Percentiles rank a stretch among this genome's conserved stretches.
Conservation (phyloP, 2,888 invertebrate species). For the Platerodrilus igneus region DNA sequence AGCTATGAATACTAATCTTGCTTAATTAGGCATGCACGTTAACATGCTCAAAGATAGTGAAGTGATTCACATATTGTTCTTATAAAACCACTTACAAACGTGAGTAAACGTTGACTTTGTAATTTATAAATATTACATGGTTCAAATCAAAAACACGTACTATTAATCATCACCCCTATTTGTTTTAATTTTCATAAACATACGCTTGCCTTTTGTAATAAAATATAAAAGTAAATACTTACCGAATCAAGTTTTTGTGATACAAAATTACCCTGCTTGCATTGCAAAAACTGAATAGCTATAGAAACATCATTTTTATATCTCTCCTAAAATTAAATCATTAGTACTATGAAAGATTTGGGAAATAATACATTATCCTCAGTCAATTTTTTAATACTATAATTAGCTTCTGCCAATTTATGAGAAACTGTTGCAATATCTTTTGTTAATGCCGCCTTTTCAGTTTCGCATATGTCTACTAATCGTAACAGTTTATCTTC, state of each 20-base stretch:
- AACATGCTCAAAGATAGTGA: too few relatives aligned
- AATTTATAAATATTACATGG: too few relatives aligned
- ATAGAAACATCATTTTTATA: constrained; percentile 91
- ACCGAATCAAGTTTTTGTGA: constrained; percentile 87
- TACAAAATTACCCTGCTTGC: constrained; percentile 91
- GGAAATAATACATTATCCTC: constrained; percentile 89
- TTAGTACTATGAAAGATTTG: background rate
- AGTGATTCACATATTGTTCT: too few relatives aligned
- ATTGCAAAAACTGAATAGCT: constrained; percentile 90
- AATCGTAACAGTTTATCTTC: constrained; percentile 91
- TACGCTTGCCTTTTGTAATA: too few relatives aligned
- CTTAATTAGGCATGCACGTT: too few relatives aligned
- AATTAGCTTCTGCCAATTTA: constrained; percentile 78
- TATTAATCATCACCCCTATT: too few relatives aligned
- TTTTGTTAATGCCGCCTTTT: constrained; percentile 79
- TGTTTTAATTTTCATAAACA: too few relatives aligned
- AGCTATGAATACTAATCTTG: too few relatives aligned
- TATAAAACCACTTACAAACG: too few relatives aligned
- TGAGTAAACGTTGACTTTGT: too few relatives aligned
- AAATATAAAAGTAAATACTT: constrained; percentile 52
- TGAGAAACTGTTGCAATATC: constrained; percentile 83
- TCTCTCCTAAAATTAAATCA: constrained; percentile 67
- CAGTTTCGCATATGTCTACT: constrained; percentile 88
- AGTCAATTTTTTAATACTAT: constrained; percentile 74
- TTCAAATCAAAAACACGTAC: too few relatives aligned